Base-by-base conservation (phyloP, 2,888 invertebrate species). In the Cybosia mesomella region DNA sequence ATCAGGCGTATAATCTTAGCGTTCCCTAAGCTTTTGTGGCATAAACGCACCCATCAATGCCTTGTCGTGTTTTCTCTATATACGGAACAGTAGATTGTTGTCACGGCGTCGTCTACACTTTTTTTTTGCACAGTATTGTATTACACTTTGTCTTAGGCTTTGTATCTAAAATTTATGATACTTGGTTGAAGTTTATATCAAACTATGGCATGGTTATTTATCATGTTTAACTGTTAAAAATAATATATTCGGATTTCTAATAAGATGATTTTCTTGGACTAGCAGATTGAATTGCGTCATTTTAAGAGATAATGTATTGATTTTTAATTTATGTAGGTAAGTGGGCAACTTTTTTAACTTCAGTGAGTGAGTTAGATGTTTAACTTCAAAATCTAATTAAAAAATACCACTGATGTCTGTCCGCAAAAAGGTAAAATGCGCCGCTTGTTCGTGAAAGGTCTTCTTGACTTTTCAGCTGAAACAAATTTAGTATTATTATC, bases 1-100 rank as follows among this genome's bases (percentile, higher is more conserved):
- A 94, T 94, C 93, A 93, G 89, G 91, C 93, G 92, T 91, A 90
- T 93, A 92, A 94, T 93, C 92, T 92, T 89, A 89, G 89, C 90
- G 87, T 89, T 89, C 87, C 87, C 86, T 88, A 85, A 88, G 90
- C 89, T 88, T 89, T 90, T 89, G 91, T 87, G 89, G 92, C 85
- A 87, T 81, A 82, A 85, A 87, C 86, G 85, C 87, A 81, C 85
- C 78, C 85, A 83, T 82, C 82, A 84, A 82, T 83, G 80, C 75
- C 79, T 78, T 73, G 66, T 61, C 62, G 65, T 76, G 74, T 80
- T 76, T 75, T 74, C 77, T 75, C 74, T 77, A 68, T 71, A 53
- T 70, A 63, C 57, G 32, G 62, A 72, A 22, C 34, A 22, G 13
- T 53, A 34, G 18, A 53, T 34, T 36, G 22, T 55, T 54, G 21